Evolutionary conservation across 2,888 invertebrate species (phyloP).

Genomic region (Xestia ashworthii): DNA sequence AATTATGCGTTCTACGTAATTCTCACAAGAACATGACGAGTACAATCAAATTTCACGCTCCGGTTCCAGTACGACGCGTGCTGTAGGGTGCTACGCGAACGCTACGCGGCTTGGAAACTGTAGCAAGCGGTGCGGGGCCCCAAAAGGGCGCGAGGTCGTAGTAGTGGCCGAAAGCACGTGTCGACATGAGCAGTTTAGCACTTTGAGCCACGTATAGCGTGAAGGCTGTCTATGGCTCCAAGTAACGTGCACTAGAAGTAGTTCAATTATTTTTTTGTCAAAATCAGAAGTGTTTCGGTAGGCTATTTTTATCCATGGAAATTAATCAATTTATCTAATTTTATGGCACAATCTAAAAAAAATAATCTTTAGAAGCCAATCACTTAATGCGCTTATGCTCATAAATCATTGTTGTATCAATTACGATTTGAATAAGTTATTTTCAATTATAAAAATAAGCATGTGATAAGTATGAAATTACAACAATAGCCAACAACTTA

Average conservation of each 20-base stretch:
- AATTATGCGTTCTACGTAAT: background rate
- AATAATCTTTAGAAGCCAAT: background rate
- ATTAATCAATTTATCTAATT: background rate
- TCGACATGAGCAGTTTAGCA: slow-evolving; percentile 35
- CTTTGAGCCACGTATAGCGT: slow-evolving; percentile 18
- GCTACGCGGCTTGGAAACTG: slow-evolving; percentile 41
- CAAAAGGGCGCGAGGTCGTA: slow-evolving; percentile 52
- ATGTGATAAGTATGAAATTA: slow-evolving; percentile 27
- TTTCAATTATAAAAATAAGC: slow-evolving; percentile 18
- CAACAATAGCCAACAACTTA: background rate
- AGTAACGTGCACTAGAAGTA: slow-evolving; percentile 10
- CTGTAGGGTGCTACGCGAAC: slow-evolving; percentile 51
- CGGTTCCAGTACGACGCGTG: slow-evolving; percentile 24
- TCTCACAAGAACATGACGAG: background rate
- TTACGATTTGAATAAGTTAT: slow-evolving; percentile 33
- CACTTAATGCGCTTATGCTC: background rate
- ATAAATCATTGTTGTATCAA: background rate
- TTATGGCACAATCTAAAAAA: background rate
- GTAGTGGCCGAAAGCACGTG: slow-evolving; percentile 42
- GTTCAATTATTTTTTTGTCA: background rate
- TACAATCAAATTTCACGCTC: slow-evolving; percentile 31
- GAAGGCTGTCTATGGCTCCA: slow-evolving; percentile 33
- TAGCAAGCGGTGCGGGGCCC: slow-evolving; percentile 47
- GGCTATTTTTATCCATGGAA: background rate
- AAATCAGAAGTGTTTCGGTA: background rate